Evolutionary conservation across 2,888 invertebrate species (phyloP), one percentile per base, ranked within the genome.

Genomic region (Amphipoea oculea): DNA sequence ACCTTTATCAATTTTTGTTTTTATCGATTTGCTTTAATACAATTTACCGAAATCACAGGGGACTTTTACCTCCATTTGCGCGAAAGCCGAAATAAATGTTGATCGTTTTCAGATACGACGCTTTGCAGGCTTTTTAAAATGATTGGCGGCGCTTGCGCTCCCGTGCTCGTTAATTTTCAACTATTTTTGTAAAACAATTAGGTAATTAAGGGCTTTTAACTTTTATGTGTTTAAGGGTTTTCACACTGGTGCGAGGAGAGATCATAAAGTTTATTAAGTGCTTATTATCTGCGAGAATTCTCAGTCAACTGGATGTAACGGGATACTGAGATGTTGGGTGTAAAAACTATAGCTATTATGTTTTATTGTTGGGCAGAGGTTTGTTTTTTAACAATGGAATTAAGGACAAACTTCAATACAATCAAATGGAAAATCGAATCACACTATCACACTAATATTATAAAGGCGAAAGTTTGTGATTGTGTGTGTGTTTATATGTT

Each of bases 11-110:
- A 92, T 92, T 93, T 93, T 91, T 90, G 88, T 93, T 94, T 94
- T 94, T 94, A 93, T 95, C 92, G 92, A 94, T 94, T 94, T 94
- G 88, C 91, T 84, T 91, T 93, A 91, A 93, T 90, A 93, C 92
- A 93, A 94, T 94, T 95, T 94, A 94, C 91, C 91, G 90, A 94
- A 95, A 94, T 94, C 91, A 90, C 88, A 80, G 82, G 85, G 89
- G 81, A 94, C 94, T 95, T 95, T 95, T 95, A 95, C 94, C 90
- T 92, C 93, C 91, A 94, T 94, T 95, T 94, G 91, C 89, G 89
- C 91, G 91, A 94, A 92, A 93, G 92, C 88, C 87, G 86, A 90
- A 87, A 90, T 91, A 86, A 91, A 88, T 81, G 88, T 82, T 66
- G 84, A 83, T 89, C 85, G 84, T 87, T 89, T 70, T 60, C 89